Base-by-base conservation (phyloP, 1,140 invertebrate species). In the Drosophila saltans region DNA sequence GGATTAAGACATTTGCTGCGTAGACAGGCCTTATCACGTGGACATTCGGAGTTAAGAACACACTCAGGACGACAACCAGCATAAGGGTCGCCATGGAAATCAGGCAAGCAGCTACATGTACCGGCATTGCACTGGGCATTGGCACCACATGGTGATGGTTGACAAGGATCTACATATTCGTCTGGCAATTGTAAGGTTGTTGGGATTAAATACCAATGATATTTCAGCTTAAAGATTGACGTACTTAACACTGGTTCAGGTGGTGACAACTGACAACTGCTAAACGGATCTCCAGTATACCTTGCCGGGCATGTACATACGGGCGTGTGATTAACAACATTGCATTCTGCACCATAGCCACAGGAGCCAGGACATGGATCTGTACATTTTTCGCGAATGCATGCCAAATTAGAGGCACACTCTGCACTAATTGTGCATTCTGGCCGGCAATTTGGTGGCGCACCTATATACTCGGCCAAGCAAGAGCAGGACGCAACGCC, bases 341-440 rank as follows among this genome's bases (percentile, higher is more conserved):
- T 95, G 89, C 97, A 98, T 39, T 95, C 93, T n/a, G 97, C 96
- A 48, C 94, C 94, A 73, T 95, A 94, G 16, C 97, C 97, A 90
- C 97, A 98, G 5, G 96, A 95, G 10, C 96, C 96, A 0, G 95
- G 93, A 89, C 97, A 98, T 1, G 97, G 97, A 93, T 98, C 96
- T 1, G 96, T 95, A 91, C 97, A 98, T 83, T 96, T 96, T 81
- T 97, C 95, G 78, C 96, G 95, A 11, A 97, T 94, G 80, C 97
- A 98, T 26, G 96, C 96, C 86, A 95, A 95, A 48, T 95, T 95
- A 45, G 94, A 94, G 5, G 96, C 92, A 92, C 97, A 98, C 92
- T 98, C 97, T 0, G 96, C 95, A 82, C 96, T 97, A 9, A 97
- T 95, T 28, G 97, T 92, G 92, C 97, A 98, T 92, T 98, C 97